Conservation (phyloP, 2,113 vertebrate species). For the Plecotus auritus region DNA sequence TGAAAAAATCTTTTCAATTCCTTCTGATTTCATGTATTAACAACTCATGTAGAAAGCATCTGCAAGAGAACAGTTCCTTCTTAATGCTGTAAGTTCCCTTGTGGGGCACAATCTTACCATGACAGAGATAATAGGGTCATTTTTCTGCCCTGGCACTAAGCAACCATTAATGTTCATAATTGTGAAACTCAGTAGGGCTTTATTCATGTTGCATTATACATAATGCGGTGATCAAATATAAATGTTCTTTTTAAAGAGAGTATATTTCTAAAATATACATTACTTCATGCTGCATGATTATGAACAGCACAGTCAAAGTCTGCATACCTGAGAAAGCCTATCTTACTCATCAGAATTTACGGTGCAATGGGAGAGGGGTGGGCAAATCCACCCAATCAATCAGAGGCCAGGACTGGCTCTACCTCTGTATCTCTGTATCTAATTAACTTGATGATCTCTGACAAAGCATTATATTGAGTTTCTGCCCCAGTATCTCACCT, state of each 20-base stretch:
- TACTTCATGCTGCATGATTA: not conserved
- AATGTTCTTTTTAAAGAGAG: not conserved
- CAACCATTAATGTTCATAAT: not conserved
- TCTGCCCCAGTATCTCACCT: not conserved
- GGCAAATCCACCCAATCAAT: not conserved
- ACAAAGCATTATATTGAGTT: not conserved
- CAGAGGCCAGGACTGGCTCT: not conserved
- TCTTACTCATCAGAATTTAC: not conserved
- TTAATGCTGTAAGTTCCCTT: not conserved
- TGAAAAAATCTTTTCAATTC: not conserved
- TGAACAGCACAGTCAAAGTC: not conserved
- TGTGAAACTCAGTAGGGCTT: not conserved
- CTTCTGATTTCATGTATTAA: constrained; percentile 1
- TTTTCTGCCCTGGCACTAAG: constrained; percentile 9
- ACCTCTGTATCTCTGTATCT: not conserved
- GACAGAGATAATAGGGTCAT: not conserved
- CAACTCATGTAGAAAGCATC: not conserved
- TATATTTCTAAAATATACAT: constrained; percentile 2
- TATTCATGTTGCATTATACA: constrained; percentile 10
- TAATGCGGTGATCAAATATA: not conserved
- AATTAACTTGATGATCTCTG: not conserved
- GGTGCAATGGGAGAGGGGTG: not conserved
- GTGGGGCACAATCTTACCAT: not conserved
- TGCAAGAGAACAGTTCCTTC: not conserved
- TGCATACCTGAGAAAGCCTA: not conserved